phyloP scores from a whole-genome alignment of 2,888 invertebrate genomes.

The Lamproptera curius region DNA sequence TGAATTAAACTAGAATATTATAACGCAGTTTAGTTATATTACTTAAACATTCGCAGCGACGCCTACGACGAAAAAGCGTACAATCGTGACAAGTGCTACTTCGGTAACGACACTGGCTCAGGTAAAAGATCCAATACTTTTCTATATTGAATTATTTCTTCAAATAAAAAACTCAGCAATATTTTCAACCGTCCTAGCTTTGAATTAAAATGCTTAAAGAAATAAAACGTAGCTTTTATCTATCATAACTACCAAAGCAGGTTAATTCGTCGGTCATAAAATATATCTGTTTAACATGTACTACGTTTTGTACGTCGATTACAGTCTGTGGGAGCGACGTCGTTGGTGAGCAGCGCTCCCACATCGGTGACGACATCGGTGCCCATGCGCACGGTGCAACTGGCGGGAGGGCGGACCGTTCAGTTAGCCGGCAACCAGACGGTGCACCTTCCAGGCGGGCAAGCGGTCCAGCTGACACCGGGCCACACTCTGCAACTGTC shows the following conservation, averaged over 20 bases:
- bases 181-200: too few relatives aligned
- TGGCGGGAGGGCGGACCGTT: slow-evolving; percentile 60
- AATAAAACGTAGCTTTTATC: too few relatives aligned
- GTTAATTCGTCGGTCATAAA: too few relatives aligned
- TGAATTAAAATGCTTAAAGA: too few relatives aligned
- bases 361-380: slow-evolving; percentile 42
- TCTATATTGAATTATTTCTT: too few relatives aligned
- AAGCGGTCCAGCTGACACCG: slow-evolving; percentile 45
- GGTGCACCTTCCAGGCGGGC: slow-evolving; percentile 47
- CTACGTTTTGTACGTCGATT: too few relatives aligned
- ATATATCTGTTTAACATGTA: too few relatives aligned
- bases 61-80: slow-evolving; percentile 48
- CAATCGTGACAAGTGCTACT: slow-evolving; percentile 37
- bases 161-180: too few relatives aligned
- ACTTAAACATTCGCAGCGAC: slow-evolving; percentile 37
- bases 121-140: too few relatives aligned
- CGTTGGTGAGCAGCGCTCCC: slow-evolving; percentile 48
- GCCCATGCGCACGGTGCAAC: slow-evolving; percentile 52
- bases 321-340: slow-evolving; percentile 35
- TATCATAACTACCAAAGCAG: too few relatives aligned
- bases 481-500: slow-evolving; percentile 55
- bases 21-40: too few relatives aligned
- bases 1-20: too few relatives aligned
- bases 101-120: slow-evolving; percentile 52
- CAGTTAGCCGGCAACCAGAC: slow-evolving; percentile 55